phyloP scores from a whole-genome alignment of 1,140 invertebrate species.

The Drosophila ambigua region DNA sequence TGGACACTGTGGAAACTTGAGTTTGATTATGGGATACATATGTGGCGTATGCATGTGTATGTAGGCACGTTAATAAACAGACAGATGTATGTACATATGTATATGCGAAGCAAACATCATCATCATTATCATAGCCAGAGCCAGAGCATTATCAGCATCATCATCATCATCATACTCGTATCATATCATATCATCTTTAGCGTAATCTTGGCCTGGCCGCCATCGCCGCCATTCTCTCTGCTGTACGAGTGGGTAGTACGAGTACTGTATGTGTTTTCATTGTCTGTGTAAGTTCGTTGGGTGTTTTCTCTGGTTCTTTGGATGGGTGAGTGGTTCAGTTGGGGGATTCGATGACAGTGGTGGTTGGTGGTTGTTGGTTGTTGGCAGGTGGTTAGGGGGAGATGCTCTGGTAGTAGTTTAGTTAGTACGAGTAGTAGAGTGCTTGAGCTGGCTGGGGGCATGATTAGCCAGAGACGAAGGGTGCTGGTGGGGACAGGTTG shows the following conservation, averaged over 20 bases:
- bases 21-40: slow-evolving; percentile 38
- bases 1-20: slow-evolving; percentile 19
- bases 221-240: slow-evolving; percentile 21
- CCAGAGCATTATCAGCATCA: slow-evolving; percentile 4
- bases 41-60: too few species aligned
- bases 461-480: slow-evolving; percentile 24
- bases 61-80: slow-evolving; percentile 24
- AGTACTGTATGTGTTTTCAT: slow-evolving; percentile 11
- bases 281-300: slow-evolving; percentile 23
- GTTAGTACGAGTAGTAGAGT: slow-evolving; percentile 23
- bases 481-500: neutral
- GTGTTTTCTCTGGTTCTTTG: slow-evolving; percentile 26
- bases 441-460: slow-evolving; percentile 45
- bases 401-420: too few species aligned
- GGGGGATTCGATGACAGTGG: slow-evolving; percentile 18
- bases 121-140: slow-evolving; percentile 2
- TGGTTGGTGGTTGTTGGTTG: slow-evolving; percentile 30
- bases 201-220: slow-evolving; percentile 11
- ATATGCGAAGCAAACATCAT: slow-evolving; percentile 44
- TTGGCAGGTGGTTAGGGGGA: too few species aligned
- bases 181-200: slow-evolving; percentile 18
- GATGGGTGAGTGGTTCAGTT: slow-evolving; percentile 24
- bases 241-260: slow-evolving; percentile 2
- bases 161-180: slow-evolving; percentile 6
- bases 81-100: slow-evolving; percentile 26